Evolutionary conservation across 2,797 vertebrate species (phyloP), one percentile per base, ranked within the genome.

Genomic region (Chelon auratus): DNA sequence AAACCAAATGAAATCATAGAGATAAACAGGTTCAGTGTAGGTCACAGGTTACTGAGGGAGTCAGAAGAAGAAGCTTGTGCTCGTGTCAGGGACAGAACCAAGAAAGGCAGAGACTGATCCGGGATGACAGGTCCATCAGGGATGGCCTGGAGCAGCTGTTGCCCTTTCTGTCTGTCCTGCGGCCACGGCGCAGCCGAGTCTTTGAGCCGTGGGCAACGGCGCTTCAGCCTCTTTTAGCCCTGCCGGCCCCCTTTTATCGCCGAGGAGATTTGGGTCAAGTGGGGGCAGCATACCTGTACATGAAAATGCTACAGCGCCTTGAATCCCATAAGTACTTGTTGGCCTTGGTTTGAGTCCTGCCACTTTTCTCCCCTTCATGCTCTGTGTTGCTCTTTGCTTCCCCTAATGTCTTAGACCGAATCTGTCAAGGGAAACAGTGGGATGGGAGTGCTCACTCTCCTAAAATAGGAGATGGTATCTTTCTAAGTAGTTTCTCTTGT

Each of bases 401-500:
- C 48, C 64, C 33, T 75, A 63, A 84, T 72, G 79, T 74, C 76
- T 86, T 63, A 72, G 77, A 59, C 72, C 72, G 65, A 80, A 37
- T 72, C 68, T 81, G 75, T 85, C 75, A 77, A 45, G 66, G 52
- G 64, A 54, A 82, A 68, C 20, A 43, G 62, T 47, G 61, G 68
- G 78, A 61, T 65, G 59, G 62, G 59, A 62, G 77, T 15, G 63
- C 74, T 78, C 65, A 63, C 62, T 65, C 79, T 89, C 82, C 81
- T 73, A 89, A 87, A 91, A 83, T 89, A 87, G 80, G 77, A 78
- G 79, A 80, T 67, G 74, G 54, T 83, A 78, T 87, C 83, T 82
- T 86, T 83, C 72, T 91, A 85, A 90, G 91, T 91, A 89, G 75
- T 80, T 92, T 92, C 73, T 86, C 88, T 82, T 91, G 89, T 91